Evolutionary conservation across 2,797 vertebrate species (phyloP).

Genomic region (Catostomus latipinnis): DNA sequence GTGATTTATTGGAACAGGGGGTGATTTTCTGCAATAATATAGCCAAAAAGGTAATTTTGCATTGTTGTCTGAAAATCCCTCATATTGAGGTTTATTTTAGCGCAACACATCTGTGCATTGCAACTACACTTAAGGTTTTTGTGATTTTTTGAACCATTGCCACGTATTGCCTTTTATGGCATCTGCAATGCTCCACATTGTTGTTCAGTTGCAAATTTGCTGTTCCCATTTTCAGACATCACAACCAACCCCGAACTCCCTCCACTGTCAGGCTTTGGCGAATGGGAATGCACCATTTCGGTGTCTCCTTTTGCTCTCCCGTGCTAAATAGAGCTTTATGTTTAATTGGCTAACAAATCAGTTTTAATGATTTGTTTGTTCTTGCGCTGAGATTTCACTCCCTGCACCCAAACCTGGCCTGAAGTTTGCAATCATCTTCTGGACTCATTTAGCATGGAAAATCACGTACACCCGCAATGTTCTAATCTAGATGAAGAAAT

Average conservation of each 20-base stretch:
- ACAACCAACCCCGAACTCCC: slow-evolving; percentile 13
- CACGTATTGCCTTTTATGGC: slow-evolving; percentile 20
- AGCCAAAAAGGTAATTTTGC: background rate
- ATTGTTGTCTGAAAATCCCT: background rate
- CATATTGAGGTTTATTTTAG: background rate
- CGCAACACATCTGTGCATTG: slow-evolving; percentile 6
- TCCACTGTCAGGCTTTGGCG: background rate
- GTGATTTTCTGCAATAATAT: too few species aligned
- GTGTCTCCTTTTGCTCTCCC: slow-evolving; percentile 13
- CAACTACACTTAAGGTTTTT: slow-evolving; percentile 10
- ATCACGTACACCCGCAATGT: background rate
- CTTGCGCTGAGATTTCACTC: slow-evolving; percentile 12
- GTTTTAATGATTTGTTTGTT: slow-evolving; percentile 52
- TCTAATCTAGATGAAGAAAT: background rate
- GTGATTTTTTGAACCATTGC: slow-evolving; percentile 27
- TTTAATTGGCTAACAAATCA: too few species aligned
- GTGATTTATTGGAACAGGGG: too few species aligned
- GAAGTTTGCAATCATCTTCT: slow-evolving; percentile 3
- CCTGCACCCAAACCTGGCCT: background rate
- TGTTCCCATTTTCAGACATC: slow-evolving; percentile 10
- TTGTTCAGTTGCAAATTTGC: slow-evolving; percentile 27
- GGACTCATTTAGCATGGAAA: background rate
- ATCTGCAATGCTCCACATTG: background rate
- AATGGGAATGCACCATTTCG: background rate
- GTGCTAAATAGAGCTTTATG: background rate